Evolutionary conservation across 1,140 invertebrate species (phyloP).

Genomic region (Lasioglossum baleicum): DNA sequence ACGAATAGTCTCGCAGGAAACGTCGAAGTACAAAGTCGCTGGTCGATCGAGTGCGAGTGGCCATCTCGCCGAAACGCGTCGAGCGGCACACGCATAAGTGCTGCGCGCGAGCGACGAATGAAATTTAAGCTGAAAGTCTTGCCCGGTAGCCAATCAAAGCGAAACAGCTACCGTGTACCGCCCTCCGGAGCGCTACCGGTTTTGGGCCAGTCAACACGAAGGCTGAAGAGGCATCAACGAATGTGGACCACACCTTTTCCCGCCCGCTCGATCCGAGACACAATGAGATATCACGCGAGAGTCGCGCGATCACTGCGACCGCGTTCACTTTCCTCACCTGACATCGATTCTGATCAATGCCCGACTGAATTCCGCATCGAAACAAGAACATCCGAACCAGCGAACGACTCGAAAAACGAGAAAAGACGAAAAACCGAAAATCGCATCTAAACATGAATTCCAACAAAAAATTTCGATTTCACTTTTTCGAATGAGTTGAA

Average conservation of each 20-base stretch:
- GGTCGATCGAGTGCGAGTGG: background rate
- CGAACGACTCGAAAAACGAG: too few relatives aligned
- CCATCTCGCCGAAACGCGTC: background rate
- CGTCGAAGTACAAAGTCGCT: background rate
- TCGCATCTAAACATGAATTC: too few relatives aligned
- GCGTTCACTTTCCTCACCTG: background rate
- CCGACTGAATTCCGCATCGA: background rate
- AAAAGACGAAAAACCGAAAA: too few relatives aligned
- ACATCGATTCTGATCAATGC: background rate
- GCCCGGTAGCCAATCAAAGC: slow-evolving; percentile 74
- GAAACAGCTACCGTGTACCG: slow-evolving; percentile 77
- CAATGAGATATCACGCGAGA: background rate
- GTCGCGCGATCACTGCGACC: background rate
- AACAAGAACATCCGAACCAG: too few relatives aligned
- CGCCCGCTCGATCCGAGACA: slow-evolving; percentile 53
- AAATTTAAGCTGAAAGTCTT: slow-evolving; percentile 17
- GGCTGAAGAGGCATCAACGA: slow-evolving; percentile 46
- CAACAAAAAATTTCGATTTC: too few relatives aligned
- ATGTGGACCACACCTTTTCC: slow-evolving; percentile 72
- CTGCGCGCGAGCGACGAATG: slow-evolving; percentile 25
- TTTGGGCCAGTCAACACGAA: slow-evolving; percentile 69
- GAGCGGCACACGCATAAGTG: background rate
- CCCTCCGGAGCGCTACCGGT: slow-evolving; percentile 77
- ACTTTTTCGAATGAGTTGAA: too few relatives aligned
- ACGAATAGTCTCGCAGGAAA: background rate